Conservation (phyloP, 2,113 vertebrate genomes). For the Chaenocephalus aceratus region DNA sequence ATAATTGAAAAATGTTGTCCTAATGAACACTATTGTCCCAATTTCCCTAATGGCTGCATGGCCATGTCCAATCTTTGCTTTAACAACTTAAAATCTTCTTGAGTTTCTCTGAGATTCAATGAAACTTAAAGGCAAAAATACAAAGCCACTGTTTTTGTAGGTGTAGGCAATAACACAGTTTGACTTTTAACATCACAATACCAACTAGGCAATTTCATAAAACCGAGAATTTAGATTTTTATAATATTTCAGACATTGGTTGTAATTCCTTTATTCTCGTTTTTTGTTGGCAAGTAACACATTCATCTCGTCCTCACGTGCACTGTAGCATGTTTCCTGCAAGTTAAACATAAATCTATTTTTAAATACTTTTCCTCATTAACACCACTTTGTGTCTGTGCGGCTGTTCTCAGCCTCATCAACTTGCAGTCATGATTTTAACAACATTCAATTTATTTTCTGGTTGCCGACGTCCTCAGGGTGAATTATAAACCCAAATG, state of each 20-base stretch:
- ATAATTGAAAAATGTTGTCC: too few species aligned
- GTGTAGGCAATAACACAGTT: too few species aligned
- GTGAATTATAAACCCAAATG: constrained; percentile 65
- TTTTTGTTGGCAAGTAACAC: neutral
- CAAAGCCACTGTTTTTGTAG: neutral
- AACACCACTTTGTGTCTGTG: constrained; percentile 5
- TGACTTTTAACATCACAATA: too few species aligned
- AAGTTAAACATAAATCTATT: neutral
- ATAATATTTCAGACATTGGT: neutral
- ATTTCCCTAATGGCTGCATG: neutral
- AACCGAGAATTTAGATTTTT: neutral
- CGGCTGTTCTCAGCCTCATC: constrained; percentile 6
- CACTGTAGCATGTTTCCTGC: neutral
- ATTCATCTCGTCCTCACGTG: neutral
- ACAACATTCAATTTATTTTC: neutral
- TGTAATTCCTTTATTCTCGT: neutral
- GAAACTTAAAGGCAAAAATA: neutral
- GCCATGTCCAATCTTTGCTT: neutral
- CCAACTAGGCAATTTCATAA: neutral
- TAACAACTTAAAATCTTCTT: neutral
- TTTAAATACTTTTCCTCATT: neutral
- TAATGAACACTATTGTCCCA: too few species aligned
- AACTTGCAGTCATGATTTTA: constrained; percentile 32
- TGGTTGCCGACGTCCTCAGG: constrained; percentile 39
- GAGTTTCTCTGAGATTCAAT: neutral